phyloP scores from a whole-genome alignment of 2,797 vertebrate species.

The Molothrus aeneus region DNA sequence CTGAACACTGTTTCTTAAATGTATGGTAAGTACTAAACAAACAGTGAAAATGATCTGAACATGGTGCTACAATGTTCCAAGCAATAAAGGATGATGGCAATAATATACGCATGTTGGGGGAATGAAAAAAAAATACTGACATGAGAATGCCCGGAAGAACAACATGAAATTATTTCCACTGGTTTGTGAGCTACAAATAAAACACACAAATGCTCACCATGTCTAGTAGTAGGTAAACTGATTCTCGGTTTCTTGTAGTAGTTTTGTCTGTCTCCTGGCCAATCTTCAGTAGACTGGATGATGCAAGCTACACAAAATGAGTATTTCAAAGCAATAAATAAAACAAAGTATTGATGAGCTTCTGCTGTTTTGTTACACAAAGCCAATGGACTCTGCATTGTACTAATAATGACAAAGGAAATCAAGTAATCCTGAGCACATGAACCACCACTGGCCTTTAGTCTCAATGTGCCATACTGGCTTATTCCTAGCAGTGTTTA shows the following conservation, averaged over 20 bases:
- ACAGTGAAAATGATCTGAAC: background rate
- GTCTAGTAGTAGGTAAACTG: conserved; percentile 96
- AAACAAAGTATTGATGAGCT: background rate
- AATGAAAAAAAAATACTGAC: background rate
- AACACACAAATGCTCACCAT: conserved; percentile 83
- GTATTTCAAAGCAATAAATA: conserved; percentile 2
- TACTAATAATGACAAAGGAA: background rate
- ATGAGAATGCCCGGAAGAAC: background rate
- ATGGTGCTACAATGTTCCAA: background rate
- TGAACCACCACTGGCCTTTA: background rate
- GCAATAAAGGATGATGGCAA: background rate
- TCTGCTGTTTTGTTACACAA: background rate
- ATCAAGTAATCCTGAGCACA: background rate
- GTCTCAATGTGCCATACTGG: background rate
- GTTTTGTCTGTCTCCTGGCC: conserved; percentile 98
- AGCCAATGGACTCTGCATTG: background rate
- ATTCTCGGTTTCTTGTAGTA: conserved; percentile 96
- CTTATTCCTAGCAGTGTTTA: background rate
- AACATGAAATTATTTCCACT: background rate
- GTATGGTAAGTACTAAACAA: background rate
- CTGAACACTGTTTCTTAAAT: background rate
- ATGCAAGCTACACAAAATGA: conserved; percentile 85
- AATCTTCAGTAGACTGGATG: conserved; percentile 96
- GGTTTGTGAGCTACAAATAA: background rate
- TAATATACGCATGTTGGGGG: background rate